These are phyloP conservation scores for Phymastichus coffea DNA, from an alignment of 1,140 invertebrate genomes.

Conservation along the genomic window DNA sequence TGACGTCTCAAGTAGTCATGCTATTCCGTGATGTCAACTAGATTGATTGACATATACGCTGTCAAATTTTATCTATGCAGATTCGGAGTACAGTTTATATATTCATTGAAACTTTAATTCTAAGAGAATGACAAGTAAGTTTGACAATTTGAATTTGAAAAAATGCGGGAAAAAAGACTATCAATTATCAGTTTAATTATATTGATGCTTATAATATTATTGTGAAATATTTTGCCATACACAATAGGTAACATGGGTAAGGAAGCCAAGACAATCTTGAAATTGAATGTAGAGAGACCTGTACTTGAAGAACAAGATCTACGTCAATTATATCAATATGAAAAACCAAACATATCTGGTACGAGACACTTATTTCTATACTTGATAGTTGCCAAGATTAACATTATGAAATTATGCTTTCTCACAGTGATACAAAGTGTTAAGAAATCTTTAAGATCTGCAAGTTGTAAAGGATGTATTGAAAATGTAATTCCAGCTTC, in stretches of 20 bases:
- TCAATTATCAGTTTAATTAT: neutral
- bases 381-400: neutral
- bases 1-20: neutral
- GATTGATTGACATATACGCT: too few relatives aligned
- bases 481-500: constrained; percentile 63
- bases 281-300: constrained; percentile 52
- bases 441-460: constrained; percentile 23
- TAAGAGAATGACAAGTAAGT: too few relatives aligned
- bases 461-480: constrained; percentile 43
- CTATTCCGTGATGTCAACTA: too few relatives aligned
- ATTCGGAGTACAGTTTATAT: too few relatives aligned
- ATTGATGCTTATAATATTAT: neutral
- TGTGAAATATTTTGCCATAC: too few relatives aligned
- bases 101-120: too few relatives aligned
- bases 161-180: constrained; percentile 18
- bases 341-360: constrained; percentile 60
- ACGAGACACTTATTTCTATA: constrained; percentile 36
- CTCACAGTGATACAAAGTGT: constrained; percentile 26
- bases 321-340: constrained; percentile 62
- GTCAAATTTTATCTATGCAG: too few relatives aligned
- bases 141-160: constrained; percentile 9
- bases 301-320: constrained; percentile 63
- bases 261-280: constrained; percentile 33
- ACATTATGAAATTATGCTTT: neutral
- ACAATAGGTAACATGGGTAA: constrained; percentile 33